Conservation (phyloP, 2,888 invertebrate species). For the Phasia obesa region DNA sequence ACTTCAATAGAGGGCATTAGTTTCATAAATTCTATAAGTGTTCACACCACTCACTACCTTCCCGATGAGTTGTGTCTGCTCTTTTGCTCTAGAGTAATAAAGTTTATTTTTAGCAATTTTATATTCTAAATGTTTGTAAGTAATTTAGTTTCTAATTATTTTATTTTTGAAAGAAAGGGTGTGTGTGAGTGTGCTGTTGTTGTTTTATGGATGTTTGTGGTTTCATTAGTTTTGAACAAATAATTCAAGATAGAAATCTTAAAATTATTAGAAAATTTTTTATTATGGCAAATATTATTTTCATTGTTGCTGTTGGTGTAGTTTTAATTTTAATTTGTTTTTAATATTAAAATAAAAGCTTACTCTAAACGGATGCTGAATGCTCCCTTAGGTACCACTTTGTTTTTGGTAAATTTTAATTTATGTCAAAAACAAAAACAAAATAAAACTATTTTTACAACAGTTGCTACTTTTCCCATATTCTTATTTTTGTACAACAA, state of each 20-base stretch:
- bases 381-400: constrained; percentile 18
- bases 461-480: constrained; percentile 35
- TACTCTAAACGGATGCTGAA: constrained; percentile 14
- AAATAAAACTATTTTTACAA: constrained; percentile 22
- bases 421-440: not conserved
- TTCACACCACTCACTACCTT: too few species aligned
- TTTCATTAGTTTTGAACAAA: constrained; percentile 21
- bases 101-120: constrained; percentile 23
- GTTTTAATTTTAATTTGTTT: constrained; percentile 16
- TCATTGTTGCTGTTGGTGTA: not conserved
- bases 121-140: constrained; percentile 26
- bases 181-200: not conserved
- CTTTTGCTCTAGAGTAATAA: not conserved
- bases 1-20: constrained; percentile 33
- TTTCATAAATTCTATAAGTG: constrained; percentile 45
- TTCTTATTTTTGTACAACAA: not conserved
- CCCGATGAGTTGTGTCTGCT: not conserved
- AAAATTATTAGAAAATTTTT: constrained; percentile 11
- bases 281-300: not conserved
- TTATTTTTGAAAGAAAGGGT: not conserved
- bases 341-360: constrained; percentile 21
- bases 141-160: constrained; percentile 18
- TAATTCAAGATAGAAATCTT: constrained; percentile 40
- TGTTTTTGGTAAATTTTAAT: constrained; percentile 10
- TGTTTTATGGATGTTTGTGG: not conserved